These are phyloP conservation scores for Propsilocerus akamusi DNA, from an alignment of 1,140 invertebrate genomes.

Conservation along the genomic window DNA sequence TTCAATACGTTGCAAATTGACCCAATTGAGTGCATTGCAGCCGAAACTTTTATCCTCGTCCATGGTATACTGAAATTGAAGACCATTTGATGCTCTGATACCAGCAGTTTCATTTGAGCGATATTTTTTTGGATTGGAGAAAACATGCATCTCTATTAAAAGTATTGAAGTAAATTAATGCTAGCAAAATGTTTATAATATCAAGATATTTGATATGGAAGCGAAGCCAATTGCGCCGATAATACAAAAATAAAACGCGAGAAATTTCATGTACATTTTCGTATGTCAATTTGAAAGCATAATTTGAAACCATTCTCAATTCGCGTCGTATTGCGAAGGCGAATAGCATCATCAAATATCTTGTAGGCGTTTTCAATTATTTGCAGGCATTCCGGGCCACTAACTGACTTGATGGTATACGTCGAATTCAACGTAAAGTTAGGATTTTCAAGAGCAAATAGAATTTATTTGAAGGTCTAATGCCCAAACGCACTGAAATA, in stretches of 20 bases:
- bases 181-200: no score
- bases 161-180: neutral
- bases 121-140: neutral
- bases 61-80: neutral
- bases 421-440: neutral
- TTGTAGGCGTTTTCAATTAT: no score
- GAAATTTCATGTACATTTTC: no score
- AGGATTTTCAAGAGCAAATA: neutral
- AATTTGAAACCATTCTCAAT: no score
- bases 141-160: no score
- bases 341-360: no score
- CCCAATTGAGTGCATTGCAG: neutral
- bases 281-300: no score
- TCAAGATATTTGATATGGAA: no score
- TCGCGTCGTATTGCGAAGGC: no score
- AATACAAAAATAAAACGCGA: no score
- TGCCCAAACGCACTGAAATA: slow-evolving; percentile 25
- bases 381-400: no score
- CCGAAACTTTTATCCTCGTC: neutral
- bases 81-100: neutral
- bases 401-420: neutral
- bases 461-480: neutral
- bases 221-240: no score
- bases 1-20: neutral
- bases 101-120: neutral